A percentile compares a stretch with the other conserved stretches of the same genome.
These are phyloP conservation scores for Arctocebus calabarensis DNA, from an alignment of 2,797 vertebrate species.

Conservation along the genomic window DNA sequence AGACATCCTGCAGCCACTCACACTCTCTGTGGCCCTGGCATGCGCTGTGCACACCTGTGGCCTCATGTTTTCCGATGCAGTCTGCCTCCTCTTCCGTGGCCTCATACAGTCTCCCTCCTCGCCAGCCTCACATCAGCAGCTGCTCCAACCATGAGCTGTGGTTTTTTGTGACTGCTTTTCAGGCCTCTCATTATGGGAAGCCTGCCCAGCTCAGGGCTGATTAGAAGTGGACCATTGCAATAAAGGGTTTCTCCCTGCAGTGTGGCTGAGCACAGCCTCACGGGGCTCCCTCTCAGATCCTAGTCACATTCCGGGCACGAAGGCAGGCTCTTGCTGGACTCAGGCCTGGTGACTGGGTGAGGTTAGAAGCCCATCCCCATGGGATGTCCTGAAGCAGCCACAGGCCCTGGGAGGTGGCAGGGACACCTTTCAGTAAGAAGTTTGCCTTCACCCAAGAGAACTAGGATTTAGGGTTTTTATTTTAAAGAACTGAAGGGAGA, in stretches of 20 bases:
- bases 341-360: not conserved
- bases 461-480: not conserved
- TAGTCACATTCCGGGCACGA: not conserved
- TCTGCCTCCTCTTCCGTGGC: not conserved
- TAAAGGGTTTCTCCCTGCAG: not conserved
- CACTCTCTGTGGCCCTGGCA: not conserved
- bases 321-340: not conserved
- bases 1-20: not conserved
- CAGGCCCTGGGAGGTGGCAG: not conserved
- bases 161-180: not conserved
- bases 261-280: not conserved
- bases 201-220: not conserved
- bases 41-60: not conserved
- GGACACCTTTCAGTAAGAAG: not conserved
- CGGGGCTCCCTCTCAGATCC: not conserved
- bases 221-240: not conserved
- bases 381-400: not conserved
- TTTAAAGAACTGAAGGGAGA: not conserved
- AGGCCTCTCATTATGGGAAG: not conserved
- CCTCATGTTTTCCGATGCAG: not conserved
- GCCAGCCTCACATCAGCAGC: not conserved
- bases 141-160: not conserved
- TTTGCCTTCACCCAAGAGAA: not conserved
- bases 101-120: not conserved
- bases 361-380: not conserved